Conservation (phyloP, 2,888 invertebrate genomes). For the Gandaritis pyraliata region DNA sequence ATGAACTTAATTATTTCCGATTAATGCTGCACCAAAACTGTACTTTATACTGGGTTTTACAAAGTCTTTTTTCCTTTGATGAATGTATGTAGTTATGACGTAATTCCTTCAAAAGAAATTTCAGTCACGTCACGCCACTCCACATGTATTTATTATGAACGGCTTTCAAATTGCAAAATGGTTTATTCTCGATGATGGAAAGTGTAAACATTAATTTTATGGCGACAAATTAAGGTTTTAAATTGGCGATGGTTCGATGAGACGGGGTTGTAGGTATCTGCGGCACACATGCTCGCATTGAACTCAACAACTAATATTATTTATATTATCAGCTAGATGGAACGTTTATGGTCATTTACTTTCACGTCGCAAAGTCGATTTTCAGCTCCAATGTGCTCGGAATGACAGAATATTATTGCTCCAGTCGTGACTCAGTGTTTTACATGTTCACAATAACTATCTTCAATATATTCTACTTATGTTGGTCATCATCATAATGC, state of each 20-base stretch:
- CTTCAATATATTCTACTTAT: conserved; percentile 19
- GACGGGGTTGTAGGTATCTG: conserved; percentile 39
- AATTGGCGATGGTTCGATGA: conserved; percentile 39
- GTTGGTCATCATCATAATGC: conserved; percentile 43
- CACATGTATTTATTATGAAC: conserved; percentile 63
- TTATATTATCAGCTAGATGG: conserved; percentile 67
- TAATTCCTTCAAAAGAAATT: conserved; percentile 62
- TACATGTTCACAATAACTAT: conserved; percentile 9
- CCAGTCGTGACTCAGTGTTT: conserved; percentile 19
- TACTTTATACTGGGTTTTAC: conserved; percentile 55
- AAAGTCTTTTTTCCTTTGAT: conserved; percentile 62
- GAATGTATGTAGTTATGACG: conserved; percentile 55
- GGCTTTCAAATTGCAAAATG: conserved; percentile 55
- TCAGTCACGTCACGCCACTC: conserved; percentile 79
- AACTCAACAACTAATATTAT: conserved; percentile 70
- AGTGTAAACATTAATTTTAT: conserved; percentile 53
- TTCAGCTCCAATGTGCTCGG: conserved; percentile 54
- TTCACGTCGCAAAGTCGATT: conserved; percentile 59
- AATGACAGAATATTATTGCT: conserved; percentile 31
- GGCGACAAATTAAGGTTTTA: conserved; percentile 47
- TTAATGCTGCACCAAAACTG: conserved; percentile 59
- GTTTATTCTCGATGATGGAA: conserved; percentile 42
- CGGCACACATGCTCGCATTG: conserved; percentile 44
- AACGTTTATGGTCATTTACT: conserved; percentile 74
- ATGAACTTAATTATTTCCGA: conserved; percentile 65